A percentile compares a stretch with the other conserved stretches of the same genome.
Conservation (phyloP, 92 coral and sea anemone genomes). For the Metridium senile region DNA sequence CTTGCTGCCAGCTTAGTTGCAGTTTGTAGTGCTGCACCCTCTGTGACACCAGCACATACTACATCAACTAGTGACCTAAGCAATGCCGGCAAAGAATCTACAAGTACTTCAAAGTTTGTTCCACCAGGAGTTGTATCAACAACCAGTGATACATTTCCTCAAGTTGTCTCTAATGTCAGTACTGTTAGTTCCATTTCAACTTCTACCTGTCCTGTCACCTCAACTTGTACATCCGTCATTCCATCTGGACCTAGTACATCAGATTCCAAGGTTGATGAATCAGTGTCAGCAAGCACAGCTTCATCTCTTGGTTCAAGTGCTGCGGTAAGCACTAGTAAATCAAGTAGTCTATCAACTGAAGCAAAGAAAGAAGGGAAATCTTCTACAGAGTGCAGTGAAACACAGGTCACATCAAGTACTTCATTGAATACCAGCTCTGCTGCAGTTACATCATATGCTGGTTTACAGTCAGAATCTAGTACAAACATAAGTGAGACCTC, state of each 20-base stretch:
- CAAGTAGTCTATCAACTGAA: no score
- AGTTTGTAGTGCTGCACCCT: conserved; percentile 61
- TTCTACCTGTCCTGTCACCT: neutral
- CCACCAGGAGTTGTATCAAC: neutral
- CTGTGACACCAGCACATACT: conserved; percentile 8
- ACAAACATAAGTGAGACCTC: no score
- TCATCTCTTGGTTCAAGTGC: neutral
- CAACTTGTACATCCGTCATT: neutral
- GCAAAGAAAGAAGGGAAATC: neutral
- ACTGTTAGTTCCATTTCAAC: neutral
- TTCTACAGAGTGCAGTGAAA: neutral
- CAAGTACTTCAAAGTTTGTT: neutral
- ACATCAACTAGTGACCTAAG: conserved; percentile 1
- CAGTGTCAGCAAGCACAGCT: neutral
- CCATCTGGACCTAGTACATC: neutral
- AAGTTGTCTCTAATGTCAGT: neutral
- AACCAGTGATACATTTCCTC: neutral
- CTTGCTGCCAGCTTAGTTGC: conserved; percentile 80
- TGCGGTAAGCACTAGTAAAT: no score
- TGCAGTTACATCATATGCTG: no score
- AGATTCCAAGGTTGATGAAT: neutral
- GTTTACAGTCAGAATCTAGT: no score
- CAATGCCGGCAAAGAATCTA: neutral
- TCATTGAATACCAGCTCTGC: no score
- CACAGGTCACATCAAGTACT: neutral